Evolutionary conservation across 92 coral and sea anemone genomes (phyloP).

Genomic region (Actinostola sp.): DNA sequence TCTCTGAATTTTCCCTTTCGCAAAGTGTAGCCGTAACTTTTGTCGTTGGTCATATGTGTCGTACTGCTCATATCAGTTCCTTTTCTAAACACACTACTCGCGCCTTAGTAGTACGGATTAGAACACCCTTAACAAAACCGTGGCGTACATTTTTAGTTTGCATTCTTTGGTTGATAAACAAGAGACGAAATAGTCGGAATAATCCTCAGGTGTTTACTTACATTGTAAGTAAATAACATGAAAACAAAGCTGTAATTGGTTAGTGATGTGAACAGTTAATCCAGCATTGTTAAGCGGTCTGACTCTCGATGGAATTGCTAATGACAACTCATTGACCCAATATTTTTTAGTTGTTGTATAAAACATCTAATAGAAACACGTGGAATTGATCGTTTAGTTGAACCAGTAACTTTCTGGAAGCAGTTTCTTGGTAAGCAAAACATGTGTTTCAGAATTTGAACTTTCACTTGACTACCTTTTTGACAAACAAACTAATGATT

Average conservation of each 20-base stretch:
- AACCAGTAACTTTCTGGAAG: too few relatives aligned
- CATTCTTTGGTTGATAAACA: conserved; percentile 37
- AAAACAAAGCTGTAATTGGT: conserved; percentile 21
- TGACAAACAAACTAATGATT: too few relatives aligned
- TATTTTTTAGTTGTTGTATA: too few relatives aligned
- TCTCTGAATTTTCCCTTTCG: background rate
- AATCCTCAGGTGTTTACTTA: background rate
- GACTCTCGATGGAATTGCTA: conserved; percentile 3
- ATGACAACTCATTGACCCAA: background rate
- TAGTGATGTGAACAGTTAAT: conserved; percentile 12
- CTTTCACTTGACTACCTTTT: too few relatives aligned
- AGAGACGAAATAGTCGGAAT: conserved; percentile 18
- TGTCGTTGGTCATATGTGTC: background rate
- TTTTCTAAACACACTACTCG: background rate
- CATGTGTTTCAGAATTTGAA: too few relatives aligned
- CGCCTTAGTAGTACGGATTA: background rate
- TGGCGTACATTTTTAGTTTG: background rate
- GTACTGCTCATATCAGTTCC: background rate
- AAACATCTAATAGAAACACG: too few relatives aligned
- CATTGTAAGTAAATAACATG: background rate
- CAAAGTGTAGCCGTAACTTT: background rate
- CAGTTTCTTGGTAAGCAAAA: too few relatives aligned
- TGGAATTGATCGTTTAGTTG: too few relatives aligned
- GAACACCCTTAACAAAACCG: background rate
- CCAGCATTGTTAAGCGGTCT: conserved; percentile 14